phyloP scores from a whole-genome alignment of 1,140 invertebrate species.

The Coelopa frigida region DNA sequence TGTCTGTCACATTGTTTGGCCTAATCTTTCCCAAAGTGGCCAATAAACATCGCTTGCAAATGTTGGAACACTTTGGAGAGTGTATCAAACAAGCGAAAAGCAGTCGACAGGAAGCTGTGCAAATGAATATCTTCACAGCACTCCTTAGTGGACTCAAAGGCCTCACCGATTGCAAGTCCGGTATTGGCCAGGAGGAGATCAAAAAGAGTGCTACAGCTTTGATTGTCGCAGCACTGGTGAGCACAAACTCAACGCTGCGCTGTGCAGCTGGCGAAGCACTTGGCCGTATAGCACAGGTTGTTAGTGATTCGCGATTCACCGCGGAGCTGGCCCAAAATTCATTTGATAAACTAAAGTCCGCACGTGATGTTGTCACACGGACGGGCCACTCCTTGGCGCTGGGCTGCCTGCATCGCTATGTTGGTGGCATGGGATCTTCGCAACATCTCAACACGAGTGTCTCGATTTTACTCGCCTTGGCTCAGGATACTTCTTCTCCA shows the following conservation, averaged over 20 bases:
- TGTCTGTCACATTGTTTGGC: conserved; percentile 87
- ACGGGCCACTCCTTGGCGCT: conserved; percentile 90
- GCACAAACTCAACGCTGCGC: conserved; percentile 75
- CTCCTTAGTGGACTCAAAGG: conserved; percentile 83
- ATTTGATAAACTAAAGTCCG: conserved; percentile 82
- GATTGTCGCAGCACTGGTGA: conserved; percentile 72
- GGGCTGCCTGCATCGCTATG: conserved; percentile 84
- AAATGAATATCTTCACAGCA: conserved; percentile 95
- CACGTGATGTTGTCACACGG: conserved; percentile 77
- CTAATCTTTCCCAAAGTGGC: conserved; percentile 89
- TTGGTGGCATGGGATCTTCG: conserved; percentile 83
- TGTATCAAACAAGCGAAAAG: conserved; percentile 91
- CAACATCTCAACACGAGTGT: conserved; percentile 90
- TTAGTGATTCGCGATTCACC: conserved; percentile 77
- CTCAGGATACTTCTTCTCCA: conserved; percentile 69
- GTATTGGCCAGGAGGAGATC: conserved; percentile 82
- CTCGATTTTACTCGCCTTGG: conserved; percentile 86
- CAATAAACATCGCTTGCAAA: conserved; percentile 92
- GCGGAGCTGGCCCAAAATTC: conserved; percentile 85
- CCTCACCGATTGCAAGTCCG: conserved; percentile 78
- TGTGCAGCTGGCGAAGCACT: conserved; percentile 85
- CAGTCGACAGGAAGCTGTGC: conserved; percentile 85
- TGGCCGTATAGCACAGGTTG: conserved; percentile 82
- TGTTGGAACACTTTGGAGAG: conserved; percentile 94
- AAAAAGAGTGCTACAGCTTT: conserved; percentile 76